These are phyloP conservation scores for Marcusenius ussheri DNA, from an alignment of 2,113 vertebrate species.

Conservation along the genomic window DNA sequence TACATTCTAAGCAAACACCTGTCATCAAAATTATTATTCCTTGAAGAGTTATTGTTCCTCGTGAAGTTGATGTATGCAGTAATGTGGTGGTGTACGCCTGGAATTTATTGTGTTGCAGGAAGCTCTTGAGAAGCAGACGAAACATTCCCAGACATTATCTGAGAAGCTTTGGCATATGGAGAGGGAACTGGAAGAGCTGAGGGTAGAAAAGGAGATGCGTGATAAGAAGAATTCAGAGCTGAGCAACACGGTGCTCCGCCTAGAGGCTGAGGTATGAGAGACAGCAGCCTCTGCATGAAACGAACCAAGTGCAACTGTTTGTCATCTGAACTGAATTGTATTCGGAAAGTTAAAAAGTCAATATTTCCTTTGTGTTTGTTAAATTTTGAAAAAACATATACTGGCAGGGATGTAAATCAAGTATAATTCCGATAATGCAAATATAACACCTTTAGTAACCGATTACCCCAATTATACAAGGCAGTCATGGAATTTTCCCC, in stretches of 20 bases:
- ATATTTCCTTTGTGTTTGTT: background rate
- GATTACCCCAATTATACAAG: background rate
- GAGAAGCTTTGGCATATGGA: constrained; percentile 66
- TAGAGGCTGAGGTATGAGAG: constrained; percentile 57
- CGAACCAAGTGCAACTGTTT: background rate
- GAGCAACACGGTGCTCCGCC: constrained; percentile 38
- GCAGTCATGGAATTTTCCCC: background rate
- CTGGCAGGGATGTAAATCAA: background rate
- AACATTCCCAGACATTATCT: constrained; percentile 43
- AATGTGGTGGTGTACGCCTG: background rate
- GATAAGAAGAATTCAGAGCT: constrained; percentile 53
- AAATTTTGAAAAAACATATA: background rate
- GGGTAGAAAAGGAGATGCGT: constrained; percentile 42
- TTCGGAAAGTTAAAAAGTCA: background rate
- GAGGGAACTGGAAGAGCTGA: constrained; percentile 55
- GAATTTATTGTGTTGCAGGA: constrained; percentile 43
- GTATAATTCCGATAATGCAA: background rate
- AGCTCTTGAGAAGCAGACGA: constrained; percentile 58
- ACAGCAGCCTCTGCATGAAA: background rate
- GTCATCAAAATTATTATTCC: background rate
- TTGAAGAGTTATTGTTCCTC: background rate
- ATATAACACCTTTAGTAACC: background rate
- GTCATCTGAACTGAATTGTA: background rate
- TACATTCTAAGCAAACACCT: background rate
- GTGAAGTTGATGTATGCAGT: background rate